Evolutionary conservation across 2,797 vertebrate genomes (phyloP).

Genomic region (Xenentodon cancila): DNA sequence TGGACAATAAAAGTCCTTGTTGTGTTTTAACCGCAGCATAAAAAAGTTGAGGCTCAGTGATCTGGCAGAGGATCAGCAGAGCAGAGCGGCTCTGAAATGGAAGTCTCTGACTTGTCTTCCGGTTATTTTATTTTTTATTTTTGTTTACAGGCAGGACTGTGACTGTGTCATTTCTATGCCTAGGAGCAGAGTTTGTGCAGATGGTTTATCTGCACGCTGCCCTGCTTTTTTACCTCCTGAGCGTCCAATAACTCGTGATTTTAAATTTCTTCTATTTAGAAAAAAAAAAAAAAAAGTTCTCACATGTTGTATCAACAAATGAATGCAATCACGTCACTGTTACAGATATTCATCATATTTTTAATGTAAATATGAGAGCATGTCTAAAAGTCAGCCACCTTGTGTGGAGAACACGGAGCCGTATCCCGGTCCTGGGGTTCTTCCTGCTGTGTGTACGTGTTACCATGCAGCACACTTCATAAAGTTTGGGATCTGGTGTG

Average conservation of each 20-base stretch:
- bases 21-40: constrained; percentile 39
- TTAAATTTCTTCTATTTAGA: no score
- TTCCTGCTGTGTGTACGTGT: constrained; percentile 52
- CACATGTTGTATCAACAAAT: neutral
- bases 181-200: constrained; percentile 11
- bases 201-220: neutral
- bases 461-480: constrained; percentile 39
- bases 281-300: no score
- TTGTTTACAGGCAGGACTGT: neutral
- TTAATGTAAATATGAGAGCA: neutral
- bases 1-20: constrained; percentile 69
- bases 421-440: constrained; percentile 50
- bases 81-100: constrained; percentile 31
- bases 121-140: constrained; percentile 1
- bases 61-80: constrained; percentile 64
- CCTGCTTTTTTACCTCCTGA: neutral
- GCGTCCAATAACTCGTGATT: no score
- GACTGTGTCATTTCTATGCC: constrained; percentile 20
- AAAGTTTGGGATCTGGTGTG: constrained; percentile 35
- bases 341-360: neutral
- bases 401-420: constrained; percentile 31
- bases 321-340: neutral
- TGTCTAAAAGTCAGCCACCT: neutral
- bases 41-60: constrained; percentile 44
- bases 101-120: constrained; percentile 38